Percentiles rank a stretch among this genome's conserved stretches.
Evolutionary conservation across 2,113 vertebrate species (phyloP).

Genomic region (Galeopterus variegatus): DNA sequence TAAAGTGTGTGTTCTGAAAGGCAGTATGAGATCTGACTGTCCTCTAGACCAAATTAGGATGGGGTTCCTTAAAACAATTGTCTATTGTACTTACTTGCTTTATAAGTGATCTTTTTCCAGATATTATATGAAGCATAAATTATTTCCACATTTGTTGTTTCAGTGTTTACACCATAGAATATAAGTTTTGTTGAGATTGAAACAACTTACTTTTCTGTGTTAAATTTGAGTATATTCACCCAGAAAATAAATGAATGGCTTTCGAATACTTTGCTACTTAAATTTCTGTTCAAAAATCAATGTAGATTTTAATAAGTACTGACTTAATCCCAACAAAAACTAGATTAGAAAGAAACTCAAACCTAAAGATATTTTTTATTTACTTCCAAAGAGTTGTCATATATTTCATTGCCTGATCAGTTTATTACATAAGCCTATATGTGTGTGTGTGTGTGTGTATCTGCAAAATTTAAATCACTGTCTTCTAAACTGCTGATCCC

Average conservation of each 20-base stretch:
- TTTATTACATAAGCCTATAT: neutral
- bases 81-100: neutral
- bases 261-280: neutral
- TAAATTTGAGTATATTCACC: neutral
- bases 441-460: neutral
- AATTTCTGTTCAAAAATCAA: neutral
- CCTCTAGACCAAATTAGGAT: neutral
- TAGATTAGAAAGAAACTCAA: neutral
- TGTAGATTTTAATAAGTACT: neutral
- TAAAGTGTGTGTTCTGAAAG: neutral
- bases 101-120: neutral
- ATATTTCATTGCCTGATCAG: neutral
- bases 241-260: neutral
- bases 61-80: neutral
- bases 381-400: neutral
- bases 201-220: slow-evolving; percentile 9
- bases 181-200: neutral
- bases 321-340: neutral
- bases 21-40: neutral
- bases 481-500: neutral
- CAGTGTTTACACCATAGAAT: neutral
- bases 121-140: neutral
- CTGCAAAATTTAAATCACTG: neutral
- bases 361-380: neutral
- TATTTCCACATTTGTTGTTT: neutral